Base-by-base conservation (phyloP, 2,888 invertebrate species). In the Tetramorium bicarinatum region DNA sequence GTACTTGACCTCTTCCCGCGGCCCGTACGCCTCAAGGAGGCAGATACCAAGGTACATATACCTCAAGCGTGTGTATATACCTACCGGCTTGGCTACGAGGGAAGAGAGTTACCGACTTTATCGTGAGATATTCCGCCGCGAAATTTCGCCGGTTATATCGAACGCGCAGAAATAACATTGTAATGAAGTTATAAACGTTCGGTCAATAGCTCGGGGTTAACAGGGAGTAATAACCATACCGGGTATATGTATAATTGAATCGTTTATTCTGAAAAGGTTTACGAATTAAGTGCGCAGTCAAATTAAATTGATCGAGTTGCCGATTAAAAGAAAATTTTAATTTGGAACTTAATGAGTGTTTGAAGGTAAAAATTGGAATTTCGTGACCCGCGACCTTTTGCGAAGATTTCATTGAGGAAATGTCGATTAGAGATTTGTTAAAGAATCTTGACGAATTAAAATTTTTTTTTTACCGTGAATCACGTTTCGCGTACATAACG, bases 1-100 rank as follows among this genome's bases (percentile, higher is more conserved):
- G 88, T 88, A 87, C 86, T 91, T 91, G 91, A 92, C 91, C 91
- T 77, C 77, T 80, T 86, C 85, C 61, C 71, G 85, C 83, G 86
- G 83, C 87, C 88, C 82, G 11, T 61, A 59, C 64, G 82, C 52
- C 74, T 82, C 82, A 59, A 71, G 52, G 61, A 76, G 84, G 59
- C 69, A 83, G 64, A 59, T 59, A 66, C 75, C 56, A 61, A 82
- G 79, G 83, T 38, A 34, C 34, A 13, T 41, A 15, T 21, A 72
- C 61, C 79, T 80, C 64, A 41, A 82, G 44, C 82, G 4, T 34
- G 29, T 34, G 29, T 34, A 59, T 59, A 21, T 66, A 61, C 47
- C 38, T 38, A 44, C 8, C 15, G 21, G 41, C 44, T 25, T 56
- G 62, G 41, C 25, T 49, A 49, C 69, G 64, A 47, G 69, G 62